These are phyloP conservation scores for Mesorhabditis belari DNA, from an alignment of 2,888 invertebrate species.

Conservation along the genomic window DNA sequence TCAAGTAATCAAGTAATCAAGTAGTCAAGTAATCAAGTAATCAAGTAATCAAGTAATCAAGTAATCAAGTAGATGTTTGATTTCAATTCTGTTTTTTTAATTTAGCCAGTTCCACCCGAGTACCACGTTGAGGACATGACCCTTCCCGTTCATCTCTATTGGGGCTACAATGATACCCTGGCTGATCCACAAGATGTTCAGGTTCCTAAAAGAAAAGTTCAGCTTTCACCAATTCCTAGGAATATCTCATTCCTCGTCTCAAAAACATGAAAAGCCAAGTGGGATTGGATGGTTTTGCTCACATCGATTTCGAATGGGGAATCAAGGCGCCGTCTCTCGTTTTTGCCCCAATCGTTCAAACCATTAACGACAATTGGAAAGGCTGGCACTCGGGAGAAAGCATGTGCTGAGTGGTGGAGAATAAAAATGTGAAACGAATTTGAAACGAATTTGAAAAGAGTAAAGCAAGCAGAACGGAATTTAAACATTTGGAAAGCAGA, in stretches of 20 bases:
- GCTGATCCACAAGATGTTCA: not conserved
- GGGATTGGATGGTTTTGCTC: not conserved
- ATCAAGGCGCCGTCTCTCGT: not conserved
- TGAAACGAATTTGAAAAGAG: too few relatives aligned
- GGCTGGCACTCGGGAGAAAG: not conserved
- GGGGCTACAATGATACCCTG: conserved; percentile 1
- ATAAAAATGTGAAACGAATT: too few relatives aligned
- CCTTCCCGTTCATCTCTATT: not conserved
- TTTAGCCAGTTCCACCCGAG: not conserved
- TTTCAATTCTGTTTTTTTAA: too few relatives aligned
- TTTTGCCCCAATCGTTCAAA: not conserved
- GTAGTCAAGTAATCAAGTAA: too few relatives aligned
- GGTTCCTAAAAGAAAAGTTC: not conserved
- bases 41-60: too few relatives aligned
- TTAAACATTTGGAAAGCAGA: too few relatives aligned
- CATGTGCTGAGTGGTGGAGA: too few relatives aligned
- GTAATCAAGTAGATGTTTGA: too few relatives aligned
- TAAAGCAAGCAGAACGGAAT: too few relatives aligned
- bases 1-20: too few relatives aligned
- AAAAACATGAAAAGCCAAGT: not conserved
- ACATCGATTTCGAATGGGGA: not conserved
- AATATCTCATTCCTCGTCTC: not conserved
- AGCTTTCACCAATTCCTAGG: too few relatives aligned
- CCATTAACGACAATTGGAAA: not conserved
- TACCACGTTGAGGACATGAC: not conserved